phyloP scores from a whole-genome alignment of 2,797 vertebrate species.

The Spinus pinus region DNA sequence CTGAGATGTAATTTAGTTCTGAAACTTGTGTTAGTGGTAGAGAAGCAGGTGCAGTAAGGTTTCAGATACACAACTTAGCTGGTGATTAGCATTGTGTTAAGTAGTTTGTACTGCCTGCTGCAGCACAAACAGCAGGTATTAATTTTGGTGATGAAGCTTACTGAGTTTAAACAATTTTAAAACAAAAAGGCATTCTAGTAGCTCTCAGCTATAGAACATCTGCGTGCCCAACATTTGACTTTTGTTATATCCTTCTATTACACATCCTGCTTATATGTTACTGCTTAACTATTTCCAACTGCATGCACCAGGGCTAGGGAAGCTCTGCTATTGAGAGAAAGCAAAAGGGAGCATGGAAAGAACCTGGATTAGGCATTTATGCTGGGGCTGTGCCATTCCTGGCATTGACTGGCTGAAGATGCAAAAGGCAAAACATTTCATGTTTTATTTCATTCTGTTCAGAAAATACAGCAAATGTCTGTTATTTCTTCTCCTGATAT shows the following conservation, averaged over 20 bases:
- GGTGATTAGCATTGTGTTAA: background rate
- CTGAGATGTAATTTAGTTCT: background rate
- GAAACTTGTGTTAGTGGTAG: background rate
- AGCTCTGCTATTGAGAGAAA: background rate
- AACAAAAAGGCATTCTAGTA: background rate
- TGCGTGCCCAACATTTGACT: background rate
- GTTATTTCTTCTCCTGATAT: background rate
- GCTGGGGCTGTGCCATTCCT: background rate
- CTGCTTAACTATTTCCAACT: background rate
- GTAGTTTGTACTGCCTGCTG: background rate
- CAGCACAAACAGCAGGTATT: slow-evolving; percentile 5
- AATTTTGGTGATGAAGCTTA: background rate
- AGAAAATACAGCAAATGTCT: background rate
- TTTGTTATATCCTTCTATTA: background rate
- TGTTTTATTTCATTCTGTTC: background rate
- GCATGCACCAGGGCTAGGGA: background rate
- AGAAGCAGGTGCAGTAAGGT: background rate
- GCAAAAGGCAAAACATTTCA: background rate
- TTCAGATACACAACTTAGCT: background rate
- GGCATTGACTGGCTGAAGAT: background rate
- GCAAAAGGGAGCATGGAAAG: background rate
- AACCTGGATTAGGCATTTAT: background rate
- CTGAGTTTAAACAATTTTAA: slow-evolving; percentile 25
- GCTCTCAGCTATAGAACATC: background rate
- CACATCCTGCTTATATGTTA: background rate